Evolutionary conservation across 2,888 invertebrate genomes (phyloP), one percentile per base, ranked within the genome.

Genomic region (Diarsia mendica): DNA sequence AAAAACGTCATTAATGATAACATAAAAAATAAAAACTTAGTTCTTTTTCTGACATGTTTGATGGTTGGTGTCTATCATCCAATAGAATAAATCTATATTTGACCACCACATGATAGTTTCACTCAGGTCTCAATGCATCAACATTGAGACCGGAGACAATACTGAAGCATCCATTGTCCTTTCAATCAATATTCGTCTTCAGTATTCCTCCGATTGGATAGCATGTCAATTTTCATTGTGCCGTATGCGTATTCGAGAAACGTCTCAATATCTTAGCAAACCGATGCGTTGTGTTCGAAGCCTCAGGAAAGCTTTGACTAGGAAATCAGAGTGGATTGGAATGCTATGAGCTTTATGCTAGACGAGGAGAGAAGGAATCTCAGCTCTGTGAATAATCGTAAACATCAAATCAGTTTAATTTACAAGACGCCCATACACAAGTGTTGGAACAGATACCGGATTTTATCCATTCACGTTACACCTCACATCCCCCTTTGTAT

Each of bases 191-290:
- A 68, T 66, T 79, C n/a, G 49, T 23, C 33, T 53, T 13, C 44
- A 11, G 44, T 10, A 55, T 5, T 53, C 18, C 15, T 55, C 53
- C 55, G 77, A 66, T 79, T 78, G 79, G 53, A 70, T 53, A 49
- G 51, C 58, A n/a, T 65, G 51, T 48, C 53, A 61, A 49, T 58
- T 51, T 75, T 44, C 46, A 18, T 60, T 23, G 70, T 66, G n/a
- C 46, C 39, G 33, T 58, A 46, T 58, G 69, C 46, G 48, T 61
- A 20, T 65, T 10, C n/a, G 33, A 0, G 46, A 65, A 48, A 61
- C 23, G 48, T 23, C 23, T 44, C 23, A 48, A 55, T 79, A 44
- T 53, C 60, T 69, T 49, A 49, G 33, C 33, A 28, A 66, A 48
- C 15, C 39, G 10, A 44, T 13, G 23, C n/a, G n/a, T n/a, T 49